Evolutionary conservation across 2,113 vertebrate species (phyloP), one percentile per base, ranked within the genome.

Genomic region (Jacana jacana): DNA sequence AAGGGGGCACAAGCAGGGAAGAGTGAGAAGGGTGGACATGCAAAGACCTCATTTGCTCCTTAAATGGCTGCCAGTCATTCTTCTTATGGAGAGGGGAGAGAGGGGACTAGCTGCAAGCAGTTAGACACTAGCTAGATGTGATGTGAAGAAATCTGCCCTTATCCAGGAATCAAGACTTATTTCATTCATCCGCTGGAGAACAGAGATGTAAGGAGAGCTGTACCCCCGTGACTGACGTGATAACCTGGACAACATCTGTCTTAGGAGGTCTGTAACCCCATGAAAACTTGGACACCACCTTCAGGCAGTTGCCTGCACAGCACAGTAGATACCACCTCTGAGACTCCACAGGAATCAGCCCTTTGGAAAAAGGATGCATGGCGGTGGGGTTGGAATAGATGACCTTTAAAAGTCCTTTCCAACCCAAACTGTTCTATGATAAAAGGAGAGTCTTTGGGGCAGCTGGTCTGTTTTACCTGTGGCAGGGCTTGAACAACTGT

Each of bases 401-500:
- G 20, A 68, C 15, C 19, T 46, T 37, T 55, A 55, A 81, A 81
- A 15, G 25, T 31, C 63, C 31, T 13, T 63, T 63, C 39, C 63
- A 65, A 42, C 9, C 8, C 63, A 65, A 65, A 42, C 61, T 65
- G 15, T 65, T 61, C 73, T 33, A 39, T 49, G 16, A 51, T 27
- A 70, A 68, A 85, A 76, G n/a, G 6, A 52, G n/a, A 60, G 44
- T 16, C 15, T 72, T 85, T 54, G 42, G 44, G n/a, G 52, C 11
- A 93, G 44, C 33, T 72, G 40, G 17, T 63, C 66, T 89, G 35
- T 79, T 96, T 98, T 98, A 99, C 99, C 99, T 99, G 99, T 28
- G 99, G 99, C 75, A 99, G 95, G 25, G 99, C 99, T 95, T 99
- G 99, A 58, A 99, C 99, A 72, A 99, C 99, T 0, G 99, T 99